Base-by-base conservation (phyloP, 37 sponge, comb jelly and placozoan species). In the Bolinopsis microptera region DNA sequence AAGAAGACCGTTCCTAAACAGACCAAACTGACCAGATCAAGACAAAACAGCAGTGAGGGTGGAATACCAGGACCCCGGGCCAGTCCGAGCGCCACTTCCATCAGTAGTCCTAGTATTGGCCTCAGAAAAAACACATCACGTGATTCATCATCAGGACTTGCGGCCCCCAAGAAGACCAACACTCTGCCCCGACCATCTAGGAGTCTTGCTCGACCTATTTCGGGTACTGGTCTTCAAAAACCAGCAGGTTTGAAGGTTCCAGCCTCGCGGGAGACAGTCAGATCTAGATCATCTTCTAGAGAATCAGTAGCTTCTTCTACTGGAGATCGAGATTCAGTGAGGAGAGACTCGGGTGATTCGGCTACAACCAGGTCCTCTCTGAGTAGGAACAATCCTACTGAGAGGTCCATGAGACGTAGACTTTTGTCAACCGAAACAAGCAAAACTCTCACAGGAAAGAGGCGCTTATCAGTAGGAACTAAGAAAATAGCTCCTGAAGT, bases 11-110 rank as follows among this genome's bases (percentile, higher is more conserved):
- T 5, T 0, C 35, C 90, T 25, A 41, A 39, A 40, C 23, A 5
- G 23, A 34, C 90, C 2, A 86, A 86, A 39, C 36, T 34, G 23
- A 39, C n/a, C 1, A 2, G 90, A 86, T 86, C 90, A 9, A 40
- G 90, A 27, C 90, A 86, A 38, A 86, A 86, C 90, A 86, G 90
- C 90, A 40, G 24, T 41, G 90, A 86, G 90, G 90, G 90, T 33
- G 61, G 90, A 1, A 32, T 28, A 34, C 80, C 80, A 1, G 80
- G 80, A 0, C 35, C 80, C 36, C 28, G 21, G 21, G 27, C 80
- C 9, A 77, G 80, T 32, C 80, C 80, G 18, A 77, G 80, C 37
- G 36, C 34, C 36, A 30, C 74, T 72, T 77, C 80, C 9, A 48
- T 48, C 61, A 35, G 80, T 8, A 77, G 32, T 32, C 37, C 80